Evolutionary conservation across 2,888 invertebrate genomes (phyloP), one percentile per base, ranked within the genome.

Genomic region (Cheilosia soror): DNA sequence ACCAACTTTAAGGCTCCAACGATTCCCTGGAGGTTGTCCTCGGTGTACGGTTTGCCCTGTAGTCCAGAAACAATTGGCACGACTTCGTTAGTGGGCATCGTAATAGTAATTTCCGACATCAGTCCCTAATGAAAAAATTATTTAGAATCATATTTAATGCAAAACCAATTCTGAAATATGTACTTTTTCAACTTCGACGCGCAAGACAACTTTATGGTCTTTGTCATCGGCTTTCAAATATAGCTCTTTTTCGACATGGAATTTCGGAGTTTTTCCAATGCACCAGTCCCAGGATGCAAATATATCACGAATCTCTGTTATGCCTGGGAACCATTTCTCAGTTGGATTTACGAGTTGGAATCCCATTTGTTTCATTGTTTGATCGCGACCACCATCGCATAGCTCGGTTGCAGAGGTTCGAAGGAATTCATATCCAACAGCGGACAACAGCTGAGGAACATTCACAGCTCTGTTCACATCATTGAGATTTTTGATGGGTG

Each of bases 251-350:
- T 92, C 90, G 1, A 97, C 95, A 0, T 94, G 94, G 92, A 98
- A 98, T 87, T 95, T 94, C 0, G 98, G 98, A 0, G 98, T 97
- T 90, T 95, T 96, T 1, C 98, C 98, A 91, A 94, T 96, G 85
- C 95, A 95, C 98, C 98, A 98, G 78, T 97, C 95, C 97, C 98
- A 98, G 31, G 95, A 95, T 87, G 93, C 92, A 65, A 97, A 94
- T 83, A 95, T 95, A 47, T 94, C 93, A 75, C 94, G 94, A 76
- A 97, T 93, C 88, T 95, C 94, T 9, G 94, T 94, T 33, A 97
- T 93, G 89, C 97, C 97, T 91, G 97, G 96, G 91, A 97, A 98
- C 96, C 97, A 97, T 87, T 96, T 95, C 88, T 98, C 96, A 0
- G 96, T 96, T 1, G 98, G 97, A 92, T 97, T 97, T 65, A 98